A percentile compares a stretch with the other conserved stretches of the same genome.
phyloP scores from a whole-genome alignment of 2,888 invertebrate genomes.

The Petrolisthes cinctipes region DNA sequence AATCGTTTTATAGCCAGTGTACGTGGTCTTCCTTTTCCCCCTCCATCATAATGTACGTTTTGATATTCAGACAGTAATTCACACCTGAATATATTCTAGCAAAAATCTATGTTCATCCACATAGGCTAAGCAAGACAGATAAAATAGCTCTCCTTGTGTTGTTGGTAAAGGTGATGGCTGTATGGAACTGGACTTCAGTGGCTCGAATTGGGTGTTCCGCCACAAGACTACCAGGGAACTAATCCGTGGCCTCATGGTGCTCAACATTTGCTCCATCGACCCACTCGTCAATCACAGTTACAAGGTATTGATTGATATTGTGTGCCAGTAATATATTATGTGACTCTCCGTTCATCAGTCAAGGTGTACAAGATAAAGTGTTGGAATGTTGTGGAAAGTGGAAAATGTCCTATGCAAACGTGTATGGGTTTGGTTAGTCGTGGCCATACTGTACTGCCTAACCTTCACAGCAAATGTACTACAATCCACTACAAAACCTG shows the following conservation, averaged over 20 bases:
- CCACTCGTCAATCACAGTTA: constrained; percentile 43
- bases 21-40: too few relatives aligned
- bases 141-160: too few relatives aligned
- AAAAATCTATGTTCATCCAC: too few relatives aligned
- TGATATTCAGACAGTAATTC: too few relatives aligned
- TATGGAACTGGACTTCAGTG: constrained; percentile 27
- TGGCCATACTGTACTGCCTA: not conserved
- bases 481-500: too few relatives aligned
- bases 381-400: not conserved
- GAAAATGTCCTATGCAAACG: not conserved
- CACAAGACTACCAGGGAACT: constrained; percentile 37
- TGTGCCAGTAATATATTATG: not conserved
- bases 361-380: not conserved
- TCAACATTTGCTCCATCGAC: constrained; percentile 44
- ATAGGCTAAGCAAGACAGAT: too few relatives aligned
- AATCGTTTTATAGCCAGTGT: too few relatives aligned
- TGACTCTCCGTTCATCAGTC: not conserved
- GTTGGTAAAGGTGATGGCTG: too few relatives aligned
- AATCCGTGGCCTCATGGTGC: constrained; percentile 42
- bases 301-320: constrained; percentile 23
- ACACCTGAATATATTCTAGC: too few relatives aligned
- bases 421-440: not conserved
- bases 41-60: too few relatives aligned
- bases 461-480: not conserved
- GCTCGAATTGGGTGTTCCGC: constrained; percentile 27